Conservation (phyloP, 2,113 vertebrate species). For the Tor tambroides region DNA sequence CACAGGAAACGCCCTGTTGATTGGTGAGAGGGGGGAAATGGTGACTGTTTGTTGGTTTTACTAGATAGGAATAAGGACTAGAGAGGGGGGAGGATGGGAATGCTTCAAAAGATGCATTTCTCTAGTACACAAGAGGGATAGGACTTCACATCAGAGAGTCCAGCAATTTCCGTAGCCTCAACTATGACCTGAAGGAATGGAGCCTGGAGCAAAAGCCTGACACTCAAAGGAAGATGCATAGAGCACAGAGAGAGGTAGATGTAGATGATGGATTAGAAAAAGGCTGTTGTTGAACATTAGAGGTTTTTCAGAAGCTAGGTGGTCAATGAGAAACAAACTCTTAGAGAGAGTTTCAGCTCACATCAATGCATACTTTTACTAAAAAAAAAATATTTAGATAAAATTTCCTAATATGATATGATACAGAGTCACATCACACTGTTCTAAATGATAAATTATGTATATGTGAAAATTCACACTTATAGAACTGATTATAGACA, state of each 20-base stretch:
- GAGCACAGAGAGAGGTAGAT: conserved; percentile 19
- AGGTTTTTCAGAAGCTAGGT: background rate
- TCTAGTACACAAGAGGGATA: conserved; percentile 7
- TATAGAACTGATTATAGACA: background rate
- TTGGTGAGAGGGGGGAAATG: background rate
- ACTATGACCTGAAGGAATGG: conserved; percentile 34
- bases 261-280: conserved; percentile 19
- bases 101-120: conserved; percentile 16
- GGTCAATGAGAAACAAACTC: background rate
- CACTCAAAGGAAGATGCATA: conserved; percentile 27
- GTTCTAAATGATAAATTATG: background rate
- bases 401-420: too few species aligned
- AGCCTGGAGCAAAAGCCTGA: background rate
- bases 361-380: background rate
- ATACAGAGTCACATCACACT: too few species aligned
- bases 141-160: conserved; percentile 4
- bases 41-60: conserved; percentile 48
- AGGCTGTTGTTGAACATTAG: background rate
- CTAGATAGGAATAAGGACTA: conserved; percentile 6
- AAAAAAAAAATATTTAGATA: background rate
- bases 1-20: conserved; percentile 34
- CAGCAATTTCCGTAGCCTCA: conserved; percentile 9
- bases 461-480: background rate
- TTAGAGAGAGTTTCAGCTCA: background rate
- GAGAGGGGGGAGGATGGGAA: background rate